A percentile compares a stretch with the other conserved stretches of the same genome.
Evolutionary conservation across 2,113 vertebrate genomes (phyloP).

Genomic region (Heteronetta atricapilla): DNA sequence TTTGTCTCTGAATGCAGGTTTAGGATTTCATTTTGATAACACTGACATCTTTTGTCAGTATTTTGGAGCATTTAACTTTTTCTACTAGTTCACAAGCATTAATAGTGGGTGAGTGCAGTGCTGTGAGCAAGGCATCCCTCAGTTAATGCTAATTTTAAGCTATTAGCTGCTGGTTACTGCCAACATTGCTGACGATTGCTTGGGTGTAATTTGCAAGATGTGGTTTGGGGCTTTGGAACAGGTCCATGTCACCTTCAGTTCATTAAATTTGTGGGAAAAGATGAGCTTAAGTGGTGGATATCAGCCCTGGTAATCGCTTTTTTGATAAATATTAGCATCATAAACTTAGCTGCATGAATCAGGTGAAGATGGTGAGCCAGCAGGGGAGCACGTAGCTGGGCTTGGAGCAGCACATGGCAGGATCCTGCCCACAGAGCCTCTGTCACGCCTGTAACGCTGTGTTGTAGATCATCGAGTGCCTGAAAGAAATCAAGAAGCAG

Average conservation of each 20-base stretch:
- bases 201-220: not conserved
- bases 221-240: not conserved
- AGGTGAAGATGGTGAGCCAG: not conserved
- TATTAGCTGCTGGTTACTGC: not conserved
- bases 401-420: not conserved
- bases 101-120: not conserved
- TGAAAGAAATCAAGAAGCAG: conserved; percentile 93
- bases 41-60: not conserved
- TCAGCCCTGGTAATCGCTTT: not conserved
- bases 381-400: not conserved
- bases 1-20: not conserved
- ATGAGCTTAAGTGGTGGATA: not conserved
- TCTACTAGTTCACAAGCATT: not conserved
- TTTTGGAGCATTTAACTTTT: not conserved
- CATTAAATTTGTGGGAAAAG: not conserved
- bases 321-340: not conserved
- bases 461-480: conserved; percentile 91
- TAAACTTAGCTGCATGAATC: not conserved
- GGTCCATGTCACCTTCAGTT: not conserved
- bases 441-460: not conserved
- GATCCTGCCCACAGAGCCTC: not conserved
- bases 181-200: not conserved
- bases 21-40: not conserved
- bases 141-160: not conserved
- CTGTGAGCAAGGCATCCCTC: not conserved